A percentile compares a stretch with the other conserved stretches of the same genome.
Evolutionary conservation across 2,888 invertebrate species (phyloP).

Genomic region (Heliconius erato): DNA sequence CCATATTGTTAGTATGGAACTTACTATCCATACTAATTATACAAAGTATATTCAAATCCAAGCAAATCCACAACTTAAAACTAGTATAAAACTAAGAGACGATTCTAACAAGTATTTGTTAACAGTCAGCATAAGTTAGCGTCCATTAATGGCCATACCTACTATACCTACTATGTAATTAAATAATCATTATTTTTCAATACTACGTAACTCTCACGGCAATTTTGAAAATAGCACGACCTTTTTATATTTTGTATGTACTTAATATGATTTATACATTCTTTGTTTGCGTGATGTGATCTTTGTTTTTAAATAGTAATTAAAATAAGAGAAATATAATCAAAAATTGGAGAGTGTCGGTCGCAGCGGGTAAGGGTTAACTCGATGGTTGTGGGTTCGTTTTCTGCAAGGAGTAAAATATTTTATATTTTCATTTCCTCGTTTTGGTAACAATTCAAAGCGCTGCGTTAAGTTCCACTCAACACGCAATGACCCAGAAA

Average conservation of each 20-base stretch:
- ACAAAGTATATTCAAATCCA: background rate
- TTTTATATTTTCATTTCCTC: no score
- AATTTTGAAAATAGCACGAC: conserved; percentile 43
- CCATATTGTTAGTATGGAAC: no score
- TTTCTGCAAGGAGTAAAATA: no score
- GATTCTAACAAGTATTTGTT: conserved; percentile 14
- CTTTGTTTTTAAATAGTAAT: background rate
- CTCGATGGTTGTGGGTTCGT: no score
- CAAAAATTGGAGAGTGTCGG: no score
- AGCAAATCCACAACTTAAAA: background rate
- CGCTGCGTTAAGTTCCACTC: no score
- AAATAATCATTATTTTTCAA: conserved; percentile 50
- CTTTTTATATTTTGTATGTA: background rate
- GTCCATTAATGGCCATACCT: background rate
- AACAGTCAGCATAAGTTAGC: conserved; percentile 1
- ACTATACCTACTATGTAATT: conserved; percentile 37
- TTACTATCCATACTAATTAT: no score
- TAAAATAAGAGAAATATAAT: no score
- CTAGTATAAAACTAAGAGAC: background rate
- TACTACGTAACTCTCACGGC: conserved; percentile 46
- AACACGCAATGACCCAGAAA: no score
- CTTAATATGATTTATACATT: background rate
- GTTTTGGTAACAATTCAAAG: no score
- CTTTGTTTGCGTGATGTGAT: background rate
- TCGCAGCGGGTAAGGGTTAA: no score